Base-by-base conservation (phyloP, 2,113 vertebrate genomes). In the Sapayoa aenigma region DNA sequence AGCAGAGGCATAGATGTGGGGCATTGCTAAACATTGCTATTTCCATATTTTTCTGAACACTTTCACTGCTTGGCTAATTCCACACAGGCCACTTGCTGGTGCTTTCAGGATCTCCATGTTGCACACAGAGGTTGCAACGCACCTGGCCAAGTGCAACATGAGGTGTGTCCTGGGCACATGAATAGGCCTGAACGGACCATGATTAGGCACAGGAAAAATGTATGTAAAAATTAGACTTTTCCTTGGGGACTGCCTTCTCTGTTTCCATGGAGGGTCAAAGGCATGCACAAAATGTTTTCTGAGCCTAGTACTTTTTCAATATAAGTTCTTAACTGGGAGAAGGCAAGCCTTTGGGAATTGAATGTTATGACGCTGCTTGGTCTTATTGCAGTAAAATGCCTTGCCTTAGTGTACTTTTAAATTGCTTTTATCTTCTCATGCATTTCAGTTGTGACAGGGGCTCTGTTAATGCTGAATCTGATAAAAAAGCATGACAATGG, bases 21-120 rank as follows among this genome's bases (percentile, higher is more conserved):
- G n/a, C 20, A 37, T 37, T 77, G 37, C 17, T 80, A 15, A 78
- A 47, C 10, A 2, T 23, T 0, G 3, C 3, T n/a, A 20, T 19
- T 23, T 86, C 82, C 52, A 52, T 39, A 19, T 84, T 83, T 67
- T 55, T 35, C 35, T 30, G 47, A 65, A 39, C 0, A 1, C 6
- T 87, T 89, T 33, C 3, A 3, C 5, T n/a, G 39, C 14, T 25
- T 79, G 22, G 6, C 7, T 31, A 11, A 21, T 20, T 72, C 65
- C 44, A 78, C 12, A 4, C 9, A 5, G 7, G 15, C 10, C 11
- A n/a, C 72, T 60, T 58, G 6, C 6, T 1, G 2, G 33, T 0
- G 0, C 12, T 78, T 55, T 16, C 37, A 79, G 33, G 18, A 5
- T 68, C 15, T 67, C 24, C 1, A 0, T 47, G 28, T 14, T 46